Evolutionary conservation across 2,113 vertebrate species (phyloP).

Genomic region (Hemibagrus wyckioides): DNA sequence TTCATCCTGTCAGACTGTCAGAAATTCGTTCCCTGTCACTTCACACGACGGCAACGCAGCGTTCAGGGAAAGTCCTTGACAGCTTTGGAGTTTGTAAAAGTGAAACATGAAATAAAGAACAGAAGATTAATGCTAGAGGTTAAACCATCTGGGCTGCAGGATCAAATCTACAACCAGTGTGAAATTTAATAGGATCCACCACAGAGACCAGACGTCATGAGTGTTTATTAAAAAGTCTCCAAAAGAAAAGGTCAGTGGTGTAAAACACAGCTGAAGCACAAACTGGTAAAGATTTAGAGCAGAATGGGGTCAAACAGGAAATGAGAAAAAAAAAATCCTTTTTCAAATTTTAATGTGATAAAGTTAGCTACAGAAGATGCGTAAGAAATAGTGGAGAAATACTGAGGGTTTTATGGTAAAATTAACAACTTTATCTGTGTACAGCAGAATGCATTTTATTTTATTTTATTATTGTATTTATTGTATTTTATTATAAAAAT

Average conservation of each 20-base stretch:
- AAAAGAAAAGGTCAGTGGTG: constrained; percentile 35
- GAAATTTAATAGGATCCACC: constrained; percentile 29
- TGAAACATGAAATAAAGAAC: neutral
- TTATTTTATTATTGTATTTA: too few species aligned
- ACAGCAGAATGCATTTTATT: too few species aligned
- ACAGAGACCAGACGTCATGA: neutral
- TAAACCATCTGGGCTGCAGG: constrained; percentile 3
- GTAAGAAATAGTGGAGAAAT: neutral
- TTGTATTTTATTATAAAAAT: too few species aligned
- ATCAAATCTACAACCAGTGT: neutral
- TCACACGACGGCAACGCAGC: neutral
- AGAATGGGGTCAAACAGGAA: neutral
- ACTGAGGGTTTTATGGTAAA: too few species aligned
- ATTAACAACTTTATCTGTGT: too few species aligned
- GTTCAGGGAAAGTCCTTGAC: neutral
- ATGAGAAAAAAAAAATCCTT: neutral
- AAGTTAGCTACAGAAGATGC: too few species aligned
- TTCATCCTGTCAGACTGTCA: neutral
- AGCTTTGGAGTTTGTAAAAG: neutral
- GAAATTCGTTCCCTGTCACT: too few species aligned
- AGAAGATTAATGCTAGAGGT: neutral
- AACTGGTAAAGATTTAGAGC: constrained; percentile 11
- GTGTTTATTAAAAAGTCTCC: neutral
- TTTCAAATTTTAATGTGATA: neutral
- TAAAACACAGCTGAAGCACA: neutral